These are phyloP conservation scores for Magallana gigas DNA, from an alignment of 1,140 invertebrate genomes.

Conservation along the genomic window DNA sequence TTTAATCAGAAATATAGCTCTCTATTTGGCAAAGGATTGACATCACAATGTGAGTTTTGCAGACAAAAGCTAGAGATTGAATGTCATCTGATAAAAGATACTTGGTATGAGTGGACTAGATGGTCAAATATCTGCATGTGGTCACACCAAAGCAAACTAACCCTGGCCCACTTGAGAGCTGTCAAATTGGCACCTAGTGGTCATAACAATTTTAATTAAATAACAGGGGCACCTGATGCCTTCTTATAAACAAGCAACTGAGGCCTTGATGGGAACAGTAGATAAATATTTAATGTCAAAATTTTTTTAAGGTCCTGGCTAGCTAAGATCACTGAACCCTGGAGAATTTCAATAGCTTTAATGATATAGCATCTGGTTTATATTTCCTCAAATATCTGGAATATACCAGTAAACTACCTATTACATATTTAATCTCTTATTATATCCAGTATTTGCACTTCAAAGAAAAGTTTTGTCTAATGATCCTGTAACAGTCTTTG, in stretches of 20 bases:
- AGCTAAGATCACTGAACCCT: background rate
- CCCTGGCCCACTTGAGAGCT: background rate
- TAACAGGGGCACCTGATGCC: background rate
- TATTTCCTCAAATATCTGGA: background rate
- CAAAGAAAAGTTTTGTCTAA: background rate
- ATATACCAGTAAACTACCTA: background rate
- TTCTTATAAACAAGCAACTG: constrained; percentile 1
- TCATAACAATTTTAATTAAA: constrained; percentile 18
- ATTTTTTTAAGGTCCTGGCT: background rate
- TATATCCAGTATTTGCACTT: background rate
- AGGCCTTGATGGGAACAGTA: background rate
- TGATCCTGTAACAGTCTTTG: background rate
- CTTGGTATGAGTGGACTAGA: background rate
- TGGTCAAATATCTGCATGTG: constrained; percentile 30
- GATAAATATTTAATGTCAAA: background rate
- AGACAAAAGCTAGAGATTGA: constrained; percentile 9
- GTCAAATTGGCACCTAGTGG: background rate
- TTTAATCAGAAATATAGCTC: constrained; percentile 14
- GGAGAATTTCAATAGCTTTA: background rate
- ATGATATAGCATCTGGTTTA: background rate
- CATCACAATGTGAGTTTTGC: constrained; percentile 8
- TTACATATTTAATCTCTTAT: background rate
- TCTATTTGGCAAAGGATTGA: constrained; percentile 14
- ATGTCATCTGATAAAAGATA: background rate
- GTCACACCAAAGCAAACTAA: background rate